Evolutionary conservation across 2,888 invertebrate genomes (phyloP).

Genomic region (Cephus rjabovi): DNA sequence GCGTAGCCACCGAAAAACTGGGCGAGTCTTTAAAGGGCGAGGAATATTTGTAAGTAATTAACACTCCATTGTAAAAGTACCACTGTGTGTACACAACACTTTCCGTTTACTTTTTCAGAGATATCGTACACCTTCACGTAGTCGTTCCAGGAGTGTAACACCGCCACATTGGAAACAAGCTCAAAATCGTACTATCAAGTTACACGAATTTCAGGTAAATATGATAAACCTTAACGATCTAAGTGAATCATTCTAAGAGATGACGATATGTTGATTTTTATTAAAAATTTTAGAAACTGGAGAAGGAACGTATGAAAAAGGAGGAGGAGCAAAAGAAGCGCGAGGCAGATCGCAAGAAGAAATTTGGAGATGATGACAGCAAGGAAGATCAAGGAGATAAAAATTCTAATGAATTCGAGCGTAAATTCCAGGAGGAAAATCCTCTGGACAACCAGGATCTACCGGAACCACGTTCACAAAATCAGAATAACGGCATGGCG

Average conservation of each 20-base stretch:
- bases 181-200: constrained; percentile 84
- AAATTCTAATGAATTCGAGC: constrained; percentile 28
- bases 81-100: background rate
- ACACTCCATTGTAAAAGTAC: background rate
- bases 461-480: background rate
- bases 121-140: constrained; percentile 85
- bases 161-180: constrained; percentile 96
- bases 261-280: background rate
- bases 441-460: constrained; percentile 12
- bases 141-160: constrained; percentile 88
- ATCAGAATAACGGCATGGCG: constrained; percentile 9
- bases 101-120: constrained; percentile 70
- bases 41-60: constrained; percentile 86
- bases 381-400: constrained; percentile 37
- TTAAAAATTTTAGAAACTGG: constrained; percentile 46
- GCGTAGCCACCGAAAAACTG: constrained; percentile 72
- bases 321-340: constrained; percentile 73
- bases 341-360: constrained; percentile 70
- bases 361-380: constrained; percentile 65
- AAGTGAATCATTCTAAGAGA: background rate
- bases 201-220: constrained; percentile 81
- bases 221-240: constrained; percentile 5
- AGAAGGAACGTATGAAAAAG: constrained; percentile 67
- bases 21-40: constrained; percentile 89
- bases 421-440: constrained; percentile 45